Evolutionary conservation across 2,888 invertebrate species (phyloP), one percentile per base, ranked within the genome.

Genomic region (Melanargia galathea): DNA sequence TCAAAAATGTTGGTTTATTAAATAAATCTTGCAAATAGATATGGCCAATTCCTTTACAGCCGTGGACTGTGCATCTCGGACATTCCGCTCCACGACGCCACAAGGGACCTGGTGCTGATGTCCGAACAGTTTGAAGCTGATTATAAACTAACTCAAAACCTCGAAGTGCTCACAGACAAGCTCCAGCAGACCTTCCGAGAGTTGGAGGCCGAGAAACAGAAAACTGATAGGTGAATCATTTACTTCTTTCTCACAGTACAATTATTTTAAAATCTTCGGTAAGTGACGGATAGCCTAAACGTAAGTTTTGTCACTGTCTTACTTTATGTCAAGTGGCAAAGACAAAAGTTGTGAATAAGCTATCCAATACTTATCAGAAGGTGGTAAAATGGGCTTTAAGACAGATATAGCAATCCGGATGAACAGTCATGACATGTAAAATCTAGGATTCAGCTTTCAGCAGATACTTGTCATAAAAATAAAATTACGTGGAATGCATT

Each of bases 121-220:
- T 98, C 98, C 7, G 98, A 98, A 85, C 98, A 98, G 85, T 98
- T 98, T 81, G 98, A 98, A 85, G 98, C 98, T 0, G 98, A 98
- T 86, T 98, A 98, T 88, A 98, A 98, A 81, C 92, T 98, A 72
- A 98, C 98, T 0, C 95, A 97, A 79, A 98, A 97, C 84, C 91
- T 99, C 74, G 98, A 98, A 87, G 94, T 98, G 66, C 93, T 98
- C 11, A 98, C 98, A 22, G 98, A 98, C 80, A 97, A 98, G 86
- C 92, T 98, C 65, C 98, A 98, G 81, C 97, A 97, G 84, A 98
- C 98, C 0, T 97, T 97, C 87, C 92, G 98, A 66, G 98, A 98
- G 81, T 92, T 98, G 75, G 98, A 98, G 76, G 95, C 96, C 46
- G 98, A 98, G 87, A 98, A 98, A 82, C 95, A 97, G 86, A 98